Percentiles rank a stretch among this genome's conserved stretches.
Conservation (phyloP, 2,888 invertebrate species). For the Cantharis flavilabris region DNA sequence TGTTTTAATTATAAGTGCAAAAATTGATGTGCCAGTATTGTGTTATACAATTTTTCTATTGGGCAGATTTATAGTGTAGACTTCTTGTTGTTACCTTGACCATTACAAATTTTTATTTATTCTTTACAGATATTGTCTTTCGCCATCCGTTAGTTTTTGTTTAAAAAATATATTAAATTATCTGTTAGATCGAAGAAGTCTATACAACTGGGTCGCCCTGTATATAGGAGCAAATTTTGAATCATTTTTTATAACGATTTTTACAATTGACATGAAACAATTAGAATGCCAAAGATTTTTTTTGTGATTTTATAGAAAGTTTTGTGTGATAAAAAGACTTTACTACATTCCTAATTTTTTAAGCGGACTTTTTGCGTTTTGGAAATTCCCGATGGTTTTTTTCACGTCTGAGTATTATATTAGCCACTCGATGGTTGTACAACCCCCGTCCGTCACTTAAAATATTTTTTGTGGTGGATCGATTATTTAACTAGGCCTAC, state of each 20-base stretch:
- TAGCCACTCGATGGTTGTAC: neutral
- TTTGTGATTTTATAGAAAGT: constrained; percentile 4
- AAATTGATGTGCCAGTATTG: constrained; percentile 28
- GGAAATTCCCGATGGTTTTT: neutral
- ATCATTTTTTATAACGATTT: neutral
- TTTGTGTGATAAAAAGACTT: neutral
- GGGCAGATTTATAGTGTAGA: constrained; percentile 6
- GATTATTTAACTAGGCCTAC: neutral
- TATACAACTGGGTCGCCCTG: neutral
- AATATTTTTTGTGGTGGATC: neutral
- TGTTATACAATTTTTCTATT: constrained; percentile 18
- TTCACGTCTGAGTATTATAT: neutral
- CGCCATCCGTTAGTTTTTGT: too few relatives aligned
- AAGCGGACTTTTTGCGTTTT: neutral
- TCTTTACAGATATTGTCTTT: too few relatives aligned
- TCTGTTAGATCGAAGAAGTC: too few relatives aligned
- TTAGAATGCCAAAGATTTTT: constrained; percentile 16
- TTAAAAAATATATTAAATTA: too few relatives aligned
- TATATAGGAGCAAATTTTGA: neutral
- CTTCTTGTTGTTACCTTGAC: neutral
- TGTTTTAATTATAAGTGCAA: constrained; percentile 14
- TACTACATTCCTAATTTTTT: neutral
- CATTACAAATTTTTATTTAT: too few relatives aligned
- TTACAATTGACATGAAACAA: neutral
- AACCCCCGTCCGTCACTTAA: neutral